Evolutionary conservation across 2,888 invertebrate genomes (phyloP), one percentile per base, ranked within the genome.

Genomic region (Zygothrica quintamaculata): DNA sequence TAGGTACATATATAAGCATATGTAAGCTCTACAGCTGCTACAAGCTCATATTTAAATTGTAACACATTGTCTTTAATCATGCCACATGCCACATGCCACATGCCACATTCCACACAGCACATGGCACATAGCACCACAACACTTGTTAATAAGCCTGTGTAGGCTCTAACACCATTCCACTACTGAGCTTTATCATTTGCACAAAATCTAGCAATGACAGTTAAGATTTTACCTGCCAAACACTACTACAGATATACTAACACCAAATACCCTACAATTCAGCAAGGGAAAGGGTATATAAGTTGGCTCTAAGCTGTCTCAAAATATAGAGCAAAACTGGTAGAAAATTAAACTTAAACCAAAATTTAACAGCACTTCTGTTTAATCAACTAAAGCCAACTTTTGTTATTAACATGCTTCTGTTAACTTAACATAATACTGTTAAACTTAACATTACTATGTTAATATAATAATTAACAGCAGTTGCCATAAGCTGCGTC

Each of bases 161-260:
- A n/a, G n/a, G n/a, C n/a, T n/a, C n/a, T n/a, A n/a, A n/a, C n/a
- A n/a, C n/a, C n/a, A n/a, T n/a, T n/a, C n/a, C n/a, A n/a, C n/a
- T n/a, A n/a, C 71, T 57, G 61, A 12, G 33, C 47, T 55, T 22
- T 71, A 66, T 71, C 66, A 61, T 57, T 66, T 58, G 50, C 53
- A 33, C 61, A 71, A 71, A 22, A 71, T 71, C 71, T 71, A 39
- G 50, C 43, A 47, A 39, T 66, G 71, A 71, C 71, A 66, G 51
- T 39, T 42, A 43, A 61, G 51, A 61, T 71, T 71, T 55, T 47
- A 55, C 57, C 56, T 69, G 65, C 55, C 40, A 69, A 48, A 59
- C 36, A 47, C 37, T 55, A 70, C 65, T 40, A 70, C 68, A 51
- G 48, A 55, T 47, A 52, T 56, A 50, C 34, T 52, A 52, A 57